These are phyloP conservation scores for Dolichotis patagonum DNA, from an alignment of 2,113 vertebrate genomes.

Conservation along the genomic window DNA sequence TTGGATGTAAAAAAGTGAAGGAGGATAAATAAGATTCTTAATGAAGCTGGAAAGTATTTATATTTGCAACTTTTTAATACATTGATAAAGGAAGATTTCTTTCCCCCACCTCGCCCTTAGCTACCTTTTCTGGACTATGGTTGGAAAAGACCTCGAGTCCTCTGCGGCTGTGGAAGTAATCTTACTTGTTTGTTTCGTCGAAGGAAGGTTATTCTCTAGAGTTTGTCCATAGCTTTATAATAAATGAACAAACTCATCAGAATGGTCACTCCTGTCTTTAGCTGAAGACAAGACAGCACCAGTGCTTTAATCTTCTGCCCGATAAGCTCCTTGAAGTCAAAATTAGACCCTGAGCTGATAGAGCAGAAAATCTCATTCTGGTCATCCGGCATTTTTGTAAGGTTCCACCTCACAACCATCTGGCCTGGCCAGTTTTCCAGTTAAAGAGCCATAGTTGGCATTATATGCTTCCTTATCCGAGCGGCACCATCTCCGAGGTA, in stretches of 20 bases:
- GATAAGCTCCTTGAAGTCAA: slow-evolving; percentile 75
- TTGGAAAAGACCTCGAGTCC: background rate
- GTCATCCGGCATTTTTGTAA: slow-evolving; percentile 57
- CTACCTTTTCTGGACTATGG: background rate
- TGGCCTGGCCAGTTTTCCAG: slow-evolving; percentile 70
- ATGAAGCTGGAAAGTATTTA: background rate
- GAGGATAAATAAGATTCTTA: background rate
- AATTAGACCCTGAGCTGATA: slow-evolving; percentile 68
- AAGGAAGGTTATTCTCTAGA: slow-evolving; percentile 40
- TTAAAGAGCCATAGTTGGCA: slow-evolving; percentile 62
- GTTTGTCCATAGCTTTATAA: slow-evolving; percentile 23
- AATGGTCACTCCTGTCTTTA: slow-evolving; percentile 42
- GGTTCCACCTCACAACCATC: slow-evolving; percentile 65
- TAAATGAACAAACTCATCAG: background rate
- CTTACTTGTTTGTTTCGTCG: slow-evolving; percentile 15
- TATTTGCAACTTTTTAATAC: background rate
- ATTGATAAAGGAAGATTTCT: background rate
- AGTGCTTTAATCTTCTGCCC: slow-evolving; percentile 57
- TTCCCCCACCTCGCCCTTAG: background rate
- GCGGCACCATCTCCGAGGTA: slow-evolving; percentile 14
- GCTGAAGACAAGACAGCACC: slow-evolving; percentile 16
- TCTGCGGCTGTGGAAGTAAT: background rate
- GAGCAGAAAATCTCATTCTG: slow-evolving; percentile 58
- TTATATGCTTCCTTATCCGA: slow-evolving; percentile 45
- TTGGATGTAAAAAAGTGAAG: background rate